These are phyloP conservation scores for Cephalopachus bancanus DNA, from an alignment of 2,797 vertebrate genomes.

Conservation along the genomic window DNA sequence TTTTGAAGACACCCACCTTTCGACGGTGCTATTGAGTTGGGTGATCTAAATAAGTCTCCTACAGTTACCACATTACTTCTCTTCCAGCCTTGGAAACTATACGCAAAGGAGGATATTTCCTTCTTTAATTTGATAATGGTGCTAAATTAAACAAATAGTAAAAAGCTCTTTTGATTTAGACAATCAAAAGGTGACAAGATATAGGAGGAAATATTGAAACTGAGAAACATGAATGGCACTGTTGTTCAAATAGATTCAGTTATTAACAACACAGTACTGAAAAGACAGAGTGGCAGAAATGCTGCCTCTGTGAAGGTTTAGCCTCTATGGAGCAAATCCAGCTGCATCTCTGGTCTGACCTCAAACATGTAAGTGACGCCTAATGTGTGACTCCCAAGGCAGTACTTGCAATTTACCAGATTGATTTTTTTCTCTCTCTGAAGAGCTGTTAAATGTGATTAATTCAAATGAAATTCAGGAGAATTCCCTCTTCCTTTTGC, in stretches of 20 bases:
- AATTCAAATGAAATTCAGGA: conserved; percentile 68
- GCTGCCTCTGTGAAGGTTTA: background rate
- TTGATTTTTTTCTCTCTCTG: background rate
- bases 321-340: background rate
- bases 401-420: background rate
- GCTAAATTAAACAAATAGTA: background rate
- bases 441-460: conserved; percentile 67
- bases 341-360: background rate
- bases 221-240: background rate
- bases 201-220: background rate
- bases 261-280: background rate
- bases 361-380: background rate
- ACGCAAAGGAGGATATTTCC: background rate
- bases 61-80: background rate
- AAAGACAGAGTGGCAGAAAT: background rate
- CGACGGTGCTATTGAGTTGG: background rate
- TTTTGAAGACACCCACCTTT: background rate
- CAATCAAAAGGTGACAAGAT: background rate
- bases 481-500: conserved; percentile 66
- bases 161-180: background rate
- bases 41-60: background rate
- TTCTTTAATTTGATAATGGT: conserved; percentile 5
- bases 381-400: background rate
- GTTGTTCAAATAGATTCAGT: background rate
- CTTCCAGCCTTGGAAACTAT: background rate